A percentile compares a stretch with the other conserved stretches of the same genome.
These are phyloP conservation scores for Sisor rabdophorus DNA, from an alignment of 2,113 vertebrate species.

Conservation along the genomic window DNA sequence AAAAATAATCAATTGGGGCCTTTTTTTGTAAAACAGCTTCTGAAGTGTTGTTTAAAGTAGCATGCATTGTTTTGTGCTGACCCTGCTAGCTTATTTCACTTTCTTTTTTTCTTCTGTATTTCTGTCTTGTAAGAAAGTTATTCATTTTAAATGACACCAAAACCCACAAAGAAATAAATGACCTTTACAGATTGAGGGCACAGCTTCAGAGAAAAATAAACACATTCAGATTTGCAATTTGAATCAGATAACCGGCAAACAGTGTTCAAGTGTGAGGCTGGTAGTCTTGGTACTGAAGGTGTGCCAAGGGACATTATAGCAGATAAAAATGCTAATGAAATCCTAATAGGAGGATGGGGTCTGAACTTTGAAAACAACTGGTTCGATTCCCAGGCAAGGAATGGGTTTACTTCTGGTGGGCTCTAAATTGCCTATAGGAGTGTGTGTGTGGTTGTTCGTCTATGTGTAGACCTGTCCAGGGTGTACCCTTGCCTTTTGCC, in stretches of 20 bases:
- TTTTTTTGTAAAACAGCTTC: background rate
- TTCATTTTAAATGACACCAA: conserved; percentile 10
- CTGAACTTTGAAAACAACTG: too few species aligned
- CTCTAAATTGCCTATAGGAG: too few species aligned
- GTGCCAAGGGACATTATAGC: too few species aligned
- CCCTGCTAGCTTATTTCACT: background rate
- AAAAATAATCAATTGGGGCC: background rate
- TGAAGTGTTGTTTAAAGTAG: background rate
- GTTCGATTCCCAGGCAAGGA: too few species aligned
- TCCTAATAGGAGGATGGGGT: background rate
- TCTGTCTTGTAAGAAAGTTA: background rate
- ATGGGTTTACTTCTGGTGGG: too few species aligned
- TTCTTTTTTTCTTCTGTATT: background rate
- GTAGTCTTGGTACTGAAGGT: too few species aligned
- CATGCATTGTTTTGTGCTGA: background rate
- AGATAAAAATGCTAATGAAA: background rate
- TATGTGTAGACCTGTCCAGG: too few species aligned
- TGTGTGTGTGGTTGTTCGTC: too few species aligned
- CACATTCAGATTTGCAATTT: conserved; percentile 11
- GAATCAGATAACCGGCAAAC: background rate
- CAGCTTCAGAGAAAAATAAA: background rate
- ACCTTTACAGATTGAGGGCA: background rate
- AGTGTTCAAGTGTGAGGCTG: background rate
- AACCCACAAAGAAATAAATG: background rate
- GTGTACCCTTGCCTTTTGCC: too few species aligned